Evolutionary conservation across 2,888 invertebrate species (phyloP).

Genomic region (Clusia tigrina): DNA sequence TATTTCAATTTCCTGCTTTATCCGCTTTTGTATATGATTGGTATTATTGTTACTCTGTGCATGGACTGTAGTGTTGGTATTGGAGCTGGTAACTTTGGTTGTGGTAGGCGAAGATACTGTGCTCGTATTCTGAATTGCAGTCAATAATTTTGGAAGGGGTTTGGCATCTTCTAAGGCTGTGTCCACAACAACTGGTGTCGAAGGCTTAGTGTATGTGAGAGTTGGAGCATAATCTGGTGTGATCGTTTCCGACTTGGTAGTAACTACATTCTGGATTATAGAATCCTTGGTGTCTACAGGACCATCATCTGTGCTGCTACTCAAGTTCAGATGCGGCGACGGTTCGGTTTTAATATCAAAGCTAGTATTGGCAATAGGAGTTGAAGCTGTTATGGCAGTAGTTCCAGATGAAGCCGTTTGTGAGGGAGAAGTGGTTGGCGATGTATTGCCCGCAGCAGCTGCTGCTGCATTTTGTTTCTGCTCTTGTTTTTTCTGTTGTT

Average conservation of each 20-base stretch:
- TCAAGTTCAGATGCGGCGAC: conserved; percentile 42
- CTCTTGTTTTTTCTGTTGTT: conserved; percentile 71
- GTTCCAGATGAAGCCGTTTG: conserved; percentile 35
- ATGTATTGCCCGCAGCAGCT: conserved; percentile 52
- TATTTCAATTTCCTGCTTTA: conserved; percentile 61
- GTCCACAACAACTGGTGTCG: conserved; percentile 15
- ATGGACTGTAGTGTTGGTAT: background rate
- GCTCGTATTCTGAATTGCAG: too few relatives aligned
- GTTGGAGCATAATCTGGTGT: conserved; percentile 89
- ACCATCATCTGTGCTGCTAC: conserved; percentile 45
- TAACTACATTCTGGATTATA: too few relatives aligned
- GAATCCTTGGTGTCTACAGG: too few relatives aligned
- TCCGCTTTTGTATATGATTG: conserved; percentile 53
- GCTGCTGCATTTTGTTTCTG: conserved; percentile 62
- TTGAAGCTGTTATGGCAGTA: conserved; percentile 60
- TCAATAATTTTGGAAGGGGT: conserved; percentile 40
- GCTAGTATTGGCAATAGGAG: conserved; percentile 45
- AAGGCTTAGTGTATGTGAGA: conserved; percentile 66
- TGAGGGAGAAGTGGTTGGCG: conserved; percentile 41
- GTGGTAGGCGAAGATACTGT: conserved; percentile 32
- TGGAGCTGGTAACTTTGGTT: conserved; percentile 29
- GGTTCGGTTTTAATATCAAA: conserved; percentile 56
- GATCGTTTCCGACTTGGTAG: conserved; percentile 58
- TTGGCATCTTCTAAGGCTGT: conserved; percentile 38
- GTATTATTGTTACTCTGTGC: conserved; percentile 44